Evolutionary conservation across 1,140 invertebrate genomes (phyloP), one percentile per base, ranked within the genome.

Genomic region (Anoplophora glabripennis): DNA sequence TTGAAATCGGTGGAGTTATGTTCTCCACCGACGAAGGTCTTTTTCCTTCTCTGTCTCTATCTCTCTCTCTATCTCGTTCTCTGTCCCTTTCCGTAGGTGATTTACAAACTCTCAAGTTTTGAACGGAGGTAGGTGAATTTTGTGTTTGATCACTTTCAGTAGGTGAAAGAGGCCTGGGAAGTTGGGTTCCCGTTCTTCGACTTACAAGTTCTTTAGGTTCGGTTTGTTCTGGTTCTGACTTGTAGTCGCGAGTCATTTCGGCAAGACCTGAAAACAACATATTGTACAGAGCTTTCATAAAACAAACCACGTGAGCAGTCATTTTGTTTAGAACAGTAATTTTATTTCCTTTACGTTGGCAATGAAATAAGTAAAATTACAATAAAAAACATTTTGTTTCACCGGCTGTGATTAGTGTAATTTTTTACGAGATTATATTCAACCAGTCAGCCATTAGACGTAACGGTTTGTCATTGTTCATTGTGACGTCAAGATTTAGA

Each of bases 201-300:
- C 45, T 72, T 1, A 70, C 68, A 37, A 75, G 59, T 61, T 75
- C 74, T 44, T 71, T 73, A n/a, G 72, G 72, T 65, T 75, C 74
- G 17, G 62, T 70, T 59, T 75, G 74, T 62, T 75, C 74, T 15
- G 66, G 67, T 61, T 72, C 68, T 38, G 65, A 64, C 61, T 72
- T 72, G 51, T 69, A 73, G 57, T 70, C 69, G n/a, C 65, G 51
- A 68, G 89, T 92, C 89, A 92, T 93, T 79, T 94, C 92, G 76
- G 92, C 90, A 70, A 96, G 81, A 71, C 93, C 92, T 65, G 47
- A 0, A 53, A 49, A 42, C 18, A 34, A 59, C n/a, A n/a, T n/a
- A n/a, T n/a, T n/a, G n/a, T n/a, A n/a, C n/a, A n/a, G n/a, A n/a
- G n/a, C n/a, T n/a, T n/a, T n/a, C n/a, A n/a, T n/a, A n/a, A n/a